Evolutionary conservation across 2,113 vertebrate species (phyloP).

Genomic region (Carettochelys insculpta): DNA sequence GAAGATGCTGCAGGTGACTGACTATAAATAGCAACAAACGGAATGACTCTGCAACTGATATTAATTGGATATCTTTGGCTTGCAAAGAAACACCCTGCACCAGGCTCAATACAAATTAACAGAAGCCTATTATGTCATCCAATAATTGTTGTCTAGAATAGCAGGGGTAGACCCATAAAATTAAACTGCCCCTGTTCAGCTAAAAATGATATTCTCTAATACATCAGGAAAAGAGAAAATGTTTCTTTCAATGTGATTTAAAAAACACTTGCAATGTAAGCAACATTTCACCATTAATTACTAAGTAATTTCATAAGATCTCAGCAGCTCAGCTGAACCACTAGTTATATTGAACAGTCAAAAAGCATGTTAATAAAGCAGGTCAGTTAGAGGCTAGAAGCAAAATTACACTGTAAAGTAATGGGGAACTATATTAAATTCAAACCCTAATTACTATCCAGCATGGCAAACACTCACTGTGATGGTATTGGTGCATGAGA

Average conservation of each 20-base stretch:
- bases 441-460: background rate
- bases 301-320: slow-evolving; percentile 25
- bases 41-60: background rate
- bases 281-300: slow-evolving; percentile 39
- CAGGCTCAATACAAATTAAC: slow-evolving; percentile 33
- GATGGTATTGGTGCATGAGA: background rate
- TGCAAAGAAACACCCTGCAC: slow-evolving; percentile 24
- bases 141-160: slow-evolving; percentile 35
- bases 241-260: slow-evolving; percentile 42
- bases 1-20: slow-evolving; percentile 36
- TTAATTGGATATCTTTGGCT: background rate
- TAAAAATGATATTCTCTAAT: slow-evolving; percentile 13
- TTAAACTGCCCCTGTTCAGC: background rate
- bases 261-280: slow-evolving; percentile 31
- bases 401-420: slow-evolving; percentile 9
- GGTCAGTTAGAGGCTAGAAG: background rate
- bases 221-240: slow-evolving; percentile 19
- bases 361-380: slow-evolving; percentile 7
- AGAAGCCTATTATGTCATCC: slow-evolving; percentile 20
- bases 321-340: background rate
- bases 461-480: background rate
- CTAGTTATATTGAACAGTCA: background rate
- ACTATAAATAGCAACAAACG: slow-evolving; percentile 43
- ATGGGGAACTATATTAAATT: slow-evolving; percentile 20
- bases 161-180: background rate